phyloP scores from a whole-genome alignment of 2,888 invertebrate species.

The Encarsia formosa region DNA sequence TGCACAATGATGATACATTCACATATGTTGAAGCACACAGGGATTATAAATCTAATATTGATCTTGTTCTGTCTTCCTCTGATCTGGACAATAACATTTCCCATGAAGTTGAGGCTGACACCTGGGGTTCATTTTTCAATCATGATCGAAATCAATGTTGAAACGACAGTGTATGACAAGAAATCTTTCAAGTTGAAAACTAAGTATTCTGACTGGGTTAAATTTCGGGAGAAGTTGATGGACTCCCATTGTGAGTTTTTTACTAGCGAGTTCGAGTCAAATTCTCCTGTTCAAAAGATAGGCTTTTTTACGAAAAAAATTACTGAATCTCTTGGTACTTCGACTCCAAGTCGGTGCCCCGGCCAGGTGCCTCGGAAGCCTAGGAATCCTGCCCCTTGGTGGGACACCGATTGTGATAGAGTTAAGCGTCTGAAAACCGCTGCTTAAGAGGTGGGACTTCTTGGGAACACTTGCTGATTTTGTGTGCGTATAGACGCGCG shows the following conservation, averaged over 20 bases:
- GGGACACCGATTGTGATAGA: not conserved
- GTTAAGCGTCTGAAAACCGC: not conserved
- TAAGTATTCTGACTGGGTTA: not conserved
- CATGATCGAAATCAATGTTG: not conserved
- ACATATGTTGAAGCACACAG: constrained; percentile 2
- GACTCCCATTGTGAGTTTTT: not conserved
- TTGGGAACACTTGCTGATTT: no score
- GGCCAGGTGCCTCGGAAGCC: not conserved
- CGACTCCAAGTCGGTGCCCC: not conserved
- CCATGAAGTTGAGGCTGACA: constrained; percentile 8
- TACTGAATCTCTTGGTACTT: not conserved
- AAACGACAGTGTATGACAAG: not conserved
- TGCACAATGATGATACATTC: constrained; percentile 8
- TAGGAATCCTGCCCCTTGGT: constrained; percentile 3
- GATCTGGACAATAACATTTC: constrained; percentile 8
- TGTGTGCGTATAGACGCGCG: no score
- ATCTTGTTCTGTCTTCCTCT: constrained; percentile 10
- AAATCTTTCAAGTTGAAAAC: not conserved
- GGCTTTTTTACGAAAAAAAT: not conserved
- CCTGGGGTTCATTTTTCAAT: constrained; percentile 5
- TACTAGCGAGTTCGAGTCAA: not conserved
- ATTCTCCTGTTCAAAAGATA: not conserved
- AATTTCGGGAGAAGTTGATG: not conserved
- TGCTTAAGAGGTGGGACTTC: not conserved
- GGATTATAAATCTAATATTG: constrained; percentile 9